Evolutionary conservation across 2,797 vertebrate genomes (phyloP).

Genomic region (Chromis chromis): DNA sequence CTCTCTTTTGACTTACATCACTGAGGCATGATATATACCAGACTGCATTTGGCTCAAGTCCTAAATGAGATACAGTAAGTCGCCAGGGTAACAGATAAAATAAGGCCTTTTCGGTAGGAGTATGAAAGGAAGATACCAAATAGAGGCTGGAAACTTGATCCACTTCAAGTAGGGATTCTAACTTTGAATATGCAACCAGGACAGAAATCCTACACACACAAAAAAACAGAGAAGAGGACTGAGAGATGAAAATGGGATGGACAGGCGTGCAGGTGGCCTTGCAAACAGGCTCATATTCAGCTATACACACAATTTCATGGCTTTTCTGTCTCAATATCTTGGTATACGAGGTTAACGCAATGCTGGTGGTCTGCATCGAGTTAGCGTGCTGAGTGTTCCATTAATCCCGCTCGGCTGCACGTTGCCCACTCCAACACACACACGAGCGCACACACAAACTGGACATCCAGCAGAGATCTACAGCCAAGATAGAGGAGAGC

Average conservation of each 20-base stretch:
- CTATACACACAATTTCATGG: constrained; percentile 46
- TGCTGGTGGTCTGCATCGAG: constrained; percentile 77
- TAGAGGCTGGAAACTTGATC: constrained; percentile 18
- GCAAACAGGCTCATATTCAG: constrained; percentile 31
- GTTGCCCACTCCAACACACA: constrained; percentile 45
- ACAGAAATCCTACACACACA: neutral
- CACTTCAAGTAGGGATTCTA: neutral
- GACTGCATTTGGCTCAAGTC: constrained; percentile 62
- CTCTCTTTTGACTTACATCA: constrained; percentile 54
- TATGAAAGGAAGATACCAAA: constrained; percentile 16
- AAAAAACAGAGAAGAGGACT: neutral
- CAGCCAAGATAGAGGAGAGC: constrained; percentile 66
- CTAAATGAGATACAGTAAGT: constrained; percentile 59
- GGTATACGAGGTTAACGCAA: constrained; percentile 44
- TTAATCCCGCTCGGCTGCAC: constrained; percentile 68
- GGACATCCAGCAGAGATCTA: constrained; percentile 48
- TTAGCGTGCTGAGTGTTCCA: constrained; percentile 71
- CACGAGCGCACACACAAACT: constrained; percentile 13
- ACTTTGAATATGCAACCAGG: constrained; percentile 34
- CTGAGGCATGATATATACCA: constrained; percentile 51
- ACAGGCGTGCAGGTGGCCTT: constrained; percentile 51
- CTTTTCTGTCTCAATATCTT: constrained; percentile 46
- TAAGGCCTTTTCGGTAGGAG: constrained; percentile 21
- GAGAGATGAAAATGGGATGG: constrained; percentile 45
- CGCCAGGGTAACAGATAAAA: constrained; percentile 46